Percentiles rank a stretch among this genome's conserved stretches.
These are phyloP conservation scores for Pediacus dermestoides DNA, from an alignment of 2,888 invertebrate species.

Conservation along the genomic window DNA sequence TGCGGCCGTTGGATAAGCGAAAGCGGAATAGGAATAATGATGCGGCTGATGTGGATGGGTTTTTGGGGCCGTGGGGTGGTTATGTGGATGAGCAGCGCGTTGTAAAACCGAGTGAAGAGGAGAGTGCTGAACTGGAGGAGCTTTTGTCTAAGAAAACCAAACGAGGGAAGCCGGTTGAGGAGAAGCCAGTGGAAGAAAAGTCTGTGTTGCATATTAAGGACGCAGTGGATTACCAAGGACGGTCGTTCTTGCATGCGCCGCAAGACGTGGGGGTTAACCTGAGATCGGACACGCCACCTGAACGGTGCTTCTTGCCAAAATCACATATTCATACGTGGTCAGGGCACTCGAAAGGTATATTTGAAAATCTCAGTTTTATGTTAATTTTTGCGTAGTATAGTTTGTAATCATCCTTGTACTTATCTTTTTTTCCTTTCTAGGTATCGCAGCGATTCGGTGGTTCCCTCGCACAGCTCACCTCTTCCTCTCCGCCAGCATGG, in stretches of 20 bases:
- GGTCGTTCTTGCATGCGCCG: constrained; percentile 90
- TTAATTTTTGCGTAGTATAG: too few relatives aligned
- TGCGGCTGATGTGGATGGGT: constrained; percentile 89
- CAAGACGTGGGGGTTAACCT: constrained; percentile 89
- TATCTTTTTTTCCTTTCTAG: neutral
- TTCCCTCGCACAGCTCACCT: constrained; percentile 93
- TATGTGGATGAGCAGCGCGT: constrained; percentile 86
- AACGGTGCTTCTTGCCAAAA: constrained; percentile 95
- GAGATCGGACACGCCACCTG: constrained; percentile 82
- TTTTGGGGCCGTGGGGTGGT: constrained; percentile 96
- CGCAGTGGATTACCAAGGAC: constrained; percentile 91
- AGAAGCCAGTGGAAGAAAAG: constrained; percentile 92
- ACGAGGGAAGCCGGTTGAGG: constrained; percentile 80
- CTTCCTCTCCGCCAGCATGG: constrained; percentile 94
- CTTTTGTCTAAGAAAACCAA: constrained; percentile 88
- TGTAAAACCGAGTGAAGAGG: constrained; percentile 88
- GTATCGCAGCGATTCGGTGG: constrained; percentile 92
- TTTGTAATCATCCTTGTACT: neutral
- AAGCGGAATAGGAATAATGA: constrained; percentile 86
- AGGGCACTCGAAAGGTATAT: constrained; percentile 95
- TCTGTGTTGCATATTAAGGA: constrained; percentile 90
- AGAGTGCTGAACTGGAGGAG: constrained; percentile 91
- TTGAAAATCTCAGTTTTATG: too few relatives aligned
- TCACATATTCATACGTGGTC: constrained; percentile 94
- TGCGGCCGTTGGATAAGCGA: constrained; percentile 63